phyloP scores from a whole-genome alignment of 2,797 vertebrate species.

The Acipenser ruthenus region DNA sequence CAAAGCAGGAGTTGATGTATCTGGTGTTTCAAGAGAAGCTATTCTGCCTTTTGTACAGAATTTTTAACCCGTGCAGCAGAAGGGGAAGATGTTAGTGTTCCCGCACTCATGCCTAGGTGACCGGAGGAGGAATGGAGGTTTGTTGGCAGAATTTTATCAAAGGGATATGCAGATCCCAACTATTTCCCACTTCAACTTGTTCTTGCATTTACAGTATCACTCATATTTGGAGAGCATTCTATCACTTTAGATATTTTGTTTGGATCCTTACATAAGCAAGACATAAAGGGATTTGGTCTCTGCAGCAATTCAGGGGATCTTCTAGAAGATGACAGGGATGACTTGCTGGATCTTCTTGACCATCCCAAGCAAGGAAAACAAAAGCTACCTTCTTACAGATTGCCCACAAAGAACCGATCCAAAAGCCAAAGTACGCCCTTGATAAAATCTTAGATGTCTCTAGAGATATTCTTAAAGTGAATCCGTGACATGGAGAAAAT shows the following conservation, averaged over 20 bases:
- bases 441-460: constrained; percentile 21
- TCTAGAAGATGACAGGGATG: constrained; percentile 19
- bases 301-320: constrained; percentile 22
- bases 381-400: constrained; percentile 25
- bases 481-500: constrained; percentile 12
- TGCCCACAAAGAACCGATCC: constrained; percentile 29
- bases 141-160: too few relatives aligned
- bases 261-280: constrained; percentile 24
- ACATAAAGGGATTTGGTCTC: constrained; percentile 26
- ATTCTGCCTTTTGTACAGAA: too few relatives aligned
- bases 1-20: too few relatives aligned
- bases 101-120: too few relatives aligned
- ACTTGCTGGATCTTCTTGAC: constrained; percentile 25
- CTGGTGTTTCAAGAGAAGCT: too few relatives aligned
- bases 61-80: too few relatives aligned
- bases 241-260: constrained; percentile 24
- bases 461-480: constrained; percentile 13
- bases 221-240: background rate
- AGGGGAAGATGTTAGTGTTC: too few relatives aligned
- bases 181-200: too few relatives aligned
- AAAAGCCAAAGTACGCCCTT: constrained; percentile 26
- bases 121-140: too few relatives aligned
- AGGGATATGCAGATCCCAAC: too few relatives aligned
- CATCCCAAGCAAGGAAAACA: constrained; percentile 21
- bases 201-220: too few relatives aligned